Base-by-base conservation (phyloP, 2,888 invertebrate genomes). In the Pristionchus fissidentatus region DNA sequence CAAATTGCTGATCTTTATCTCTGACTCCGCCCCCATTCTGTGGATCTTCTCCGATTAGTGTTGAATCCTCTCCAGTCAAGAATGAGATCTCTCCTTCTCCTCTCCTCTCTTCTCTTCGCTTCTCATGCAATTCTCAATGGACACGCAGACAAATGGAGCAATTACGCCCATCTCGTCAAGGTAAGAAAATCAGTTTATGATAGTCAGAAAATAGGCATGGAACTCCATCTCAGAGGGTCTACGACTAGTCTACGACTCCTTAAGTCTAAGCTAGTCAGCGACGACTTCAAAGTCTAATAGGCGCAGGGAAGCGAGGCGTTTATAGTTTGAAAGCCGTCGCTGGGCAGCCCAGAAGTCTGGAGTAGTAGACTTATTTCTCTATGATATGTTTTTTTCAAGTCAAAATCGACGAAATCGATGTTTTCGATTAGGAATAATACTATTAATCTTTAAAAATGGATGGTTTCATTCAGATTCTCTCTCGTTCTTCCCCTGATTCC, bases 161-260 rank as follows among this genome's bases (percentile, higher is more conserved):
- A 81, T 41, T 32, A 81, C 32, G 22, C 62, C n/a, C 46, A 81
- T 81, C 62, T 81, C 8, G 62, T 81, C 80, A 81, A 81, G 80
- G 80, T 81, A 60, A 7, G 2, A 4, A 52, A n/a, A 3, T 26
- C 10, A 15, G 26, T 49, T 52, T n/a, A n/a, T n/a, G n/a, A n/a
- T n/a, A n/a, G n/a, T n/a, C n/a, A n/a, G n/a, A n/a, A n/a, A n/a
- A n/a, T n/a, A n/a, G n/a, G n/a, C n/a, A n/a, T n/a, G n/a, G n/a
- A n/a, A n/a, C n/a, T n/a, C n/a, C n/a, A n/a, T n/a, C n/a, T n/a
- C n/a, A n/a, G n/a, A n/a, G n/a, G n/a, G n/a, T n/a, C n/a, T n/a
- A n/a, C n/a, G n/a, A n/a, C n/a, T n/a, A n/a, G n/a, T n/a, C n/a
- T n/a, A n/a, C n/a, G n/a, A n/a, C n/a, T n/a, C n/a, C n/a, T n/a